These are phyloP conservation scores for Xiphydria camelus DNA, from an alignment of 2,888 invertebrate genomes.

Conservation along the genomic window DNA sequence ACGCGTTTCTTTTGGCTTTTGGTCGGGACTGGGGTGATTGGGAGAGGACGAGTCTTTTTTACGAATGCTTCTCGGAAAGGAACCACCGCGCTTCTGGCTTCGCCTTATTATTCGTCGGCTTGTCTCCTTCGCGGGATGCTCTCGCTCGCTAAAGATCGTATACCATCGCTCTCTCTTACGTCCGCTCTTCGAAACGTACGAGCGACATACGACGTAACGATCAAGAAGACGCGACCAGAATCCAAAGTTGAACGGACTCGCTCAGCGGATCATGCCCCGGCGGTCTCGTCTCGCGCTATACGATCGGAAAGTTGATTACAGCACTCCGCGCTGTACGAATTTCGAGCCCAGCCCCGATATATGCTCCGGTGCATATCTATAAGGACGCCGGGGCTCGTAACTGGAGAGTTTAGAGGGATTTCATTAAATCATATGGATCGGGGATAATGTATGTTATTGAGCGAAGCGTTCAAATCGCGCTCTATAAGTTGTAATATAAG, in stretches of 20 bases:
- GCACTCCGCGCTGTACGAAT: slow-evolving; percentile 1
- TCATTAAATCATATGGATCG: slow-evolving; percentile 60
- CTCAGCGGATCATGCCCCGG: no score
- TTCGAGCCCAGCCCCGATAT: not conserved
- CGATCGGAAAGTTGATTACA: no score
- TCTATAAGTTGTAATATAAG: slow-evolving; percentile 59
- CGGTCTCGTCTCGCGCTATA: no score
- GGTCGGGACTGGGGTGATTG: slow-evolving; percentile 25
- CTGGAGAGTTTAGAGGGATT: slow-evolving; percentile 59
- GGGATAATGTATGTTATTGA: slow-evolving; percentile 58
- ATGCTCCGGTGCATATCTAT: slow-evolving; percentile 13
- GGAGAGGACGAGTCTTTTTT: slow-evolving; percentile 23
- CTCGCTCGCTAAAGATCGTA: no score
- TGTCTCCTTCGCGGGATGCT: no score
- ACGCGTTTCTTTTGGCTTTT: slow-evolving; percentile 18
- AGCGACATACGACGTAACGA: no score
- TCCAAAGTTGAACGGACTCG: no score
- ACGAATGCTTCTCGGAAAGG: slow-evolving; percentile 23
- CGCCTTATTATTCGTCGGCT: no score
- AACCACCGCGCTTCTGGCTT: slow-evolving; percentile 7
- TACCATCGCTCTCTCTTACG: no score
- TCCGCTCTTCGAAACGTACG: no score
- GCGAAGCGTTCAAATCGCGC: slow-evolving; percentile 57
- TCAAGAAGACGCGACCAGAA: no score
- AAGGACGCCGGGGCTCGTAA: slow-evolving; percentile 53